Evolutionary conservation across 2,888 invertebrate genomes (phyloP), one percentile per base, ranked within the genome.

Genomic region (Stenodera caucasica): DNA sequence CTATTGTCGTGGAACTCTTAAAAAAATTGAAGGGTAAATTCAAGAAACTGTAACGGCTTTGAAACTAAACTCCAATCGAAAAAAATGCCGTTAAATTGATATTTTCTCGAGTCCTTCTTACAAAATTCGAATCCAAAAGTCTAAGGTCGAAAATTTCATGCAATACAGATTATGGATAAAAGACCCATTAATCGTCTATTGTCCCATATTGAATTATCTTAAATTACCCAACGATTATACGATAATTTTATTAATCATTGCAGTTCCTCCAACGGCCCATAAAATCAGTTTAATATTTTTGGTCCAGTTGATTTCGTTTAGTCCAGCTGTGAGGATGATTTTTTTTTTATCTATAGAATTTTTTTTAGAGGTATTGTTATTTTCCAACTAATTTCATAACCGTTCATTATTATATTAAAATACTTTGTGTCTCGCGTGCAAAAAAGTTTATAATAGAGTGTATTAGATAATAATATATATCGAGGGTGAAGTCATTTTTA

Each of bases 371-470:
- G n/a, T n/a, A n/a, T n/a, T n/a, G n/a, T n/a, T n/a, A n/a, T n/a
- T 55, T 58, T 23, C 53, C 59, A 54, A 57, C 64, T 64, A 66
- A 66, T 66, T 66, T 58, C 60, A 55, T 57, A 60, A 58, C 64
- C 66, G 62, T 62, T 66, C 61, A 65, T 65, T 60, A 62, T 66
- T 60, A 60, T 61, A 66, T 66, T 66, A 66, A 66, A 66, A 63
- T 63, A 58, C 61, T 58, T 45, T 45, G 14, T 35, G 33, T 66
- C 64, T 66, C 64, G 61, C 55, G 64, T 60, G 66, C 59, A 61
- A 64, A 66, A 62, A 59, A 55, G 57, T 50, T 54, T 33, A 49
- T 58, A 63, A 66, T 60, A 62, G 62, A 49, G 54, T 62, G 49
- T 58, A 66, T 66, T 64, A 66, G 62, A 66, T 64, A 66, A 66